Base-by-base conservation (phyloP, 2,797 vertebrate genomes). In the Sebastolobus alascanus region DNA sequence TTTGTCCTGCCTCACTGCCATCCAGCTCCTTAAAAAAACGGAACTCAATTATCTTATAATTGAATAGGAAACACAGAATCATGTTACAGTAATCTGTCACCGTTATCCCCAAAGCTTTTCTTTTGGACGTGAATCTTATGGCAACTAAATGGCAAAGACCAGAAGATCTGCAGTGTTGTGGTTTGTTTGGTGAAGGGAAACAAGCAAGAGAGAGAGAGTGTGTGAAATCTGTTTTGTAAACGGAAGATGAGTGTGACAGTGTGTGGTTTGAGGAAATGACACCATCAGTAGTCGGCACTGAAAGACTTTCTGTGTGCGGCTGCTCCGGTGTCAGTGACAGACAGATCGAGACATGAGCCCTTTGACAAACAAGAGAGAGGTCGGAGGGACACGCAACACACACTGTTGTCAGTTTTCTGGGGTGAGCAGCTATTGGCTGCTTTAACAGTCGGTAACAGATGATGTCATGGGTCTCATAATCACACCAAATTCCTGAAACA, bases 291-390 rank as follows among this genome's bases (percentile, higher is more conserved):
- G 65, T 43, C 18, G 18, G 40, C 33, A 56, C 61, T 76, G 37
- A 86, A 77, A 79, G 59, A 11, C 50, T 60, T 16, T 56, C 3
- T 73, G 54, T 79, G 76, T 68, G 31, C 10, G 31, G 61, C n/a
- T 14, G 35, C 56, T 75, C 54, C 52, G 66, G 78, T 68, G 69
- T 73, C 29, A 27, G 31, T 8, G 64, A 56, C 38, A 37, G 60
- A 68, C 58, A 27, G n/a, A 72, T 2, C 2, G 18, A 77, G 70
- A 75, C 73, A 64, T 33, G 25, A 75, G 74, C 40, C 73, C 4
- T 77, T 63, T 65, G 70, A 78, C 75, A 75, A 78, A 65, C 64
- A 22, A 52, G 16, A 75, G 25, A 60, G 71, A 79, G 55, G 31
- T 11, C 6, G 8, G 64, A 79, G 55, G 29, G 27, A 31, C 54